Evolutionary conservation across 2,888 invertebrate genomes (phyloP).

Genomic region (Netelia melanura): DNA sequence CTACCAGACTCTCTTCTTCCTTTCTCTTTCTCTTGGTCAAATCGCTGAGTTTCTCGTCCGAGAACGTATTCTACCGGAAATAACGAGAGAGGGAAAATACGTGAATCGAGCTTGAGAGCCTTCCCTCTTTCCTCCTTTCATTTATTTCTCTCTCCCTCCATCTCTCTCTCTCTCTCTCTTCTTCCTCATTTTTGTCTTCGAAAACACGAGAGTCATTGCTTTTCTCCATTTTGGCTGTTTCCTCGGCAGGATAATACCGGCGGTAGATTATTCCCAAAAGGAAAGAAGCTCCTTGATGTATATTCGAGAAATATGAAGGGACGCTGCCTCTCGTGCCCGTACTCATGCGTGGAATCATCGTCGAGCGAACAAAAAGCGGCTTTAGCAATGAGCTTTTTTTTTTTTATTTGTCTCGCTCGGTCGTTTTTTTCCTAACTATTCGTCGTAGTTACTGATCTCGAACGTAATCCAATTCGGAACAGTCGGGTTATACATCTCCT

Average conservation of each 20-base stretch:
- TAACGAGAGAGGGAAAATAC: constrained; percentile 69
- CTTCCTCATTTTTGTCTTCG: constrained; percentile 43
- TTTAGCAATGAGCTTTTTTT: background rate
- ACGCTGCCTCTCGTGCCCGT: background rate
- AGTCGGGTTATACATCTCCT: too few relatives aligned
- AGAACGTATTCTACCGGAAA: constrained; percentile 71
- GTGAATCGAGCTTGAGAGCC: constrained; percentile 42
- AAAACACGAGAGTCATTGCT: constrained; percentile 58
- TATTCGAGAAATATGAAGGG: constrained; percentile 24
- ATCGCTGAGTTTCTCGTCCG: constrained; percentile 63
- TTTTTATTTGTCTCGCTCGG: background rate
- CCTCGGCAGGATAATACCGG: constrained; percentile 21
- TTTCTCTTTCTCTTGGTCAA: constrained; percentile 55
- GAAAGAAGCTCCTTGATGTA: background rate
- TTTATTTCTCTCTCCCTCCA: constrained; percentile 20
- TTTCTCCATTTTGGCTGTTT: constrained; percentile 8
- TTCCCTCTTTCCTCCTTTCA: constrained; percentile 21
- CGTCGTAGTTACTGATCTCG: background rate
- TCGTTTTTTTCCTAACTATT: background rate
- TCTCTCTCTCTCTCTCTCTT: constrained; percentile 13
- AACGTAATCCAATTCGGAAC: background rate
- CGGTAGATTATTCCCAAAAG: constrained; percentile 34
- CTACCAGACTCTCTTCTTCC: background rate
- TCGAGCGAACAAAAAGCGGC: constrained; percentile 1
- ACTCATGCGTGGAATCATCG: background rate